A percentile compares a stretch with the other conserved stretches of the same genome.
Conservation (phyloP, 2,888 invertebrate genomes). For the Erynnis tages region DNA sequence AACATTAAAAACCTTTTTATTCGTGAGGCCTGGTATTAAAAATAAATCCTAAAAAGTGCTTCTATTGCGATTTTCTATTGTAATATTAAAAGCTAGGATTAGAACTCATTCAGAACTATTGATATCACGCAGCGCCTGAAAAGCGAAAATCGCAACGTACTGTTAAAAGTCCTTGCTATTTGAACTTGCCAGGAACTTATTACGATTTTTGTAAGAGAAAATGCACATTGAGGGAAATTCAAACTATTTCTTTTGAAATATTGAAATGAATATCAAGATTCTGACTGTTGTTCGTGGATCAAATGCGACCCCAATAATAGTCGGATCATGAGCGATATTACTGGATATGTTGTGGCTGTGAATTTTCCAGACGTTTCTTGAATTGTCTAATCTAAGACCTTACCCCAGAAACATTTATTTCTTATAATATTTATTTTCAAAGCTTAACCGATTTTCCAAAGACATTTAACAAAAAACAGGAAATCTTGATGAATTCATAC, state of each 20-base stretch:
- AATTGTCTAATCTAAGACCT: no score
- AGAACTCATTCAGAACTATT: not conserved
- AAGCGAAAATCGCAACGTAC: conserved; percentile 15
- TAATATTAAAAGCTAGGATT: not conserved
- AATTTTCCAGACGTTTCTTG: conserved; percentile 11
- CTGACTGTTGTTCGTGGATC: conserved; percentile 36
- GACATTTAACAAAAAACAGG: no score
- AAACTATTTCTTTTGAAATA: conserved; percentile 25
- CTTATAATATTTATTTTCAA: no score
- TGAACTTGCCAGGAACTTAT: conserved; percentile 18
- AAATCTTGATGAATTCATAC: no score
- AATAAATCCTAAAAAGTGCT: not conserved
- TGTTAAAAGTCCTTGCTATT: conserved; percentile 21
- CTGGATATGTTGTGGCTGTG: conserved; percentile 46
- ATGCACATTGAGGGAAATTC: conserved; percentile 19
- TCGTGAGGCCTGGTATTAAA: not conserved
- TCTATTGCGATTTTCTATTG: not conserved
- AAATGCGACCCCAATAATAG: conserved; percentile 65
- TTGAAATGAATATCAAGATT: conserved; percentile 26
- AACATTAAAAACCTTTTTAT: not conserved
- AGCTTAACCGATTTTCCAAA: no score
- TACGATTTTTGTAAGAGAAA: conserved; percentile 23
- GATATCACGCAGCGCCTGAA: conserved; percentile 13
- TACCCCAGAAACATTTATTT: no score
- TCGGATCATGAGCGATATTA: conserved; percentile 59